Percentiles rank a stretch among this genome's conserved stretches.
Conservation (phyloP, 2,797 vertebrate species). For the Erethizon dorsatum region DNA sequence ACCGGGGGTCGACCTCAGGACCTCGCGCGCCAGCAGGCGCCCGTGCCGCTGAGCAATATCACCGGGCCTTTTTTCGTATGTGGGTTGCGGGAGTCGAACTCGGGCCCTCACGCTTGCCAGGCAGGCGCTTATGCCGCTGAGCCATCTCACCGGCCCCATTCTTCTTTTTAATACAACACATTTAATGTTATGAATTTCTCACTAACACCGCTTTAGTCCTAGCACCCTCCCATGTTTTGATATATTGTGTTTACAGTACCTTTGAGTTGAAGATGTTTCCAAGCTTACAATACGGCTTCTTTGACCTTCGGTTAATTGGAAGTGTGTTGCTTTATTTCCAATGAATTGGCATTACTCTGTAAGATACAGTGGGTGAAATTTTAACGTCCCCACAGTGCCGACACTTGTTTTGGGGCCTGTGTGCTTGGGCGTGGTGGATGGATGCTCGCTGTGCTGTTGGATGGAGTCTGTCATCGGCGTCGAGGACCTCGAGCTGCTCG, state of each 20-base stretch:
- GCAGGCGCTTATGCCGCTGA: too few species aligned
- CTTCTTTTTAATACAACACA: neutral
- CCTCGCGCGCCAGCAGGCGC: too few species aligned
- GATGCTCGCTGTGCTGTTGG: neutral
- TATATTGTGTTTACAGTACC: neutral
- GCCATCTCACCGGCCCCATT: too few species aligned
- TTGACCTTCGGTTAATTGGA: neutral
- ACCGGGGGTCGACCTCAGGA: too few species aligned
- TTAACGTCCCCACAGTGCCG: neutral
- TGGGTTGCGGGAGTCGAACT: too few species aligned
- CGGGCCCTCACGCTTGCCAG: too few species aligned
- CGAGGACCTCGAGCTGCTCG: neutral
- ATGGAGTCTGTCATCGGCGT: neutral
- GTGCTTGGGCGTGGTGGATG: too few species aligned
- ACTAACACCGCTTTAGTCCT: neutral
- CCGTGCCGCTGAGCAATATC: too few species aligned
- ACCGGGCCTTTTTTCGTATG: too few species aligned
- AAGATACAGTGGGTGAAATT: neutral
- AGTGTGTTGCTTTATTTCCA: neutral
- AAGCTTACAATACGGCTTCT: neutral
- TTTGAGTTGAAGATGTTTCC: neutral
- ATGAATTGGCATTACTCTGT: neutral
- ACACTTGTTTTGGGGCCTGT: too few species aligned
- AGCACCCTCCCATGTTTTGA: neutral
- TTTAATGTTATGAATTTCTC: neutral